Evolutionary conservation across 2,888 invertebrate species (phyloP).

Genomic region (Hydrotaea diabolus): DNA sequence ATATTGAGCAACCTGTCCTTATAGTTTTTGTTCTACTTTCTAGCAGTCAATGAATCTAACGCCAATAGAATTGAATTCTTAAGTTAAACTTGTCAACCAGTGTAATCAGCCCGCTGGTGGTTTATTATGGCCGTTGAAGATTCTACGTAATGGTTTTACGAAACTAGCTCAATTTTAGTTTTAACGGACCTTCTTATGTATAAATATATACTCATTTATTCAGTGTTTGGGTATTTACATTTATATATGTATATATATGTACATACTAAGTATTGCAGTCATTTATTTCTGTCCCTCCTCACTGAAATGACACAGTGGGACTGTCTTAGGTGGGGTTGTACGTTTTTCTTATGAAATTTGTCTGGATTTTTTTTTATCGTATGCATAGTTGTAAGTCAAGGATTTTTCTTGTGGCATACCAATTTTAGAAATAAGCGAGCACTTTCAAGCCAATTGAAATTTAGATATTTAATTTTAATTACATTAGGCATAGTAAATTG

Average conservation of each 20-base stretch:
- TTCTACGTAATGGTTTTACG: constrained; percentile 21
- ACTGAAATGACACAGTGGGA: background rate
- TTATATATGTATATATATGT: background rate
- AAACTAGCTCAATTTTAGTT: background rate
- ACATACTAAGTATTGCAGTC: background rate
- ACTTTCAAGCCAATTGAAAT: too few species aligned
- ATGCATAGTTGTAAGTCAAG: too few species aligned
- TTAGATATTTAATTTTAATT: too few species aligned
- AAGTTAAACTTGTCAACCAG: too few species aligned
- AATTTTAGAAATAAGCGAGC: too few species aligned
- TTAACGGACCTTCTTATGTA: background rate
- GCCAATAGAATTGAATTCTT: too few species aligned
- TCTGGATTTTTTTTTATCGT: background rate
- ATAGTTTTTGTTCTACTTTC: too few species aligned
- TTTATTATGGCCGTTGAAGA: constrained; percentile 14
- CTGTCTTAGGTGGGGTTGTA: background rate
- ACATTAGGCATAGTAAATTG: too few species aligned
- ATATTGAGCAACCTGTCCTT: too few species aligned
- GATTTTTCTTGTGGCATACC: too few species aligned
- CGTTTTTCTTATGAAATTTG: constrained; percentile 23
- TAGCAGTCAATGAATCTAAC: too few species aligned
- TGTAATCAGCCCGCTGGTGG: constrained; percentile 30
- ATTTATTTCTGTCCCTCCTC: background rate
- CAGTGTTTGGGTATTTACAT: background rate
- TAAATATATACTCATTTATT: background rate